Base-by-base conservation (phyloP, 1,140 invertebrate genomes). In the Mesaphorura yosii region DNA sequence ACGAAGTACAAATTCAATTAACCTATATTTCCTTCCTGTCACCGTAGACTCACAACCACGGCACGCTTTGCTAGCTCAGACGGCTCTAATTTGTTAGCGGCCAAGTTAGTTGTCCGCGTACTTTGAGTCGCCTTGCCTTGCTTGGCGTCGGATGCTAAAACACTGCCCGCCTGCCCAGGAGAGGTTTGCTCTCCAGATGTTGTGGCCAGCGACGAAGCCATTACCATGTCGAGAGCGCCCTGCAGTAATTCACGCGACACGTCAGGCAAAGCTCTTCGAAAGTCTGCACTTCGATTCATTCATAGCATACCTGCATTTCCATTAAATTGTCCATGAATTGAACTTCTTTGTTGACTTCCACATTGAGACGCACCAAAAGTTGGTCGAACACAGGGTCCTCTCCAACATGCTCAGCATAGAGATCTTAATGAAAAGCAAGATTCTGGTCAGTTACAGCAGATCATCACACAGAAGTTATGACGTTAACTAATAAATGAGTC, bases 281-380 rank as follows among this genome's bases (percentile, higher is more conserved):
- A 19, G n/a, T n/a, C n/a, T 34, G 31, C 31, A 34, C n/a, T 34
- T 46, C 7, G 22, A 41, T 41, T 7, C n/a, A 7, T 41, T 41
- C 7, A 20, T 7, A 41, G 7, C 7, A 12, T n/a, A 70, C 71
- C 58, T 69, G 63, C n/a, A 70, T 49, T 60, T 70, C 65, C 64
- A 72, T 64, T 27, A 72, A 55, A 29, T 68, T 59, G 42, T 66
- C 68, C 64, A 70, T 66, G 53, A 67, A 72, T 7, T 78, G 67
- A 34, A 81, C 72, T 71, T 90, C 86, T 59, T 77, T 72, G 28
- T 76, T 68, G 19, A 89, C 66, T 59, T 77, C 74, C 40, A 76
- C 65, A 25, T 73, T 70, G 6, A 91, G 69, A 7, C 73, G 65
- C 41, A 69, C 68, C 48, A 87, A 76, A 39, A 80, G 69, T 46